Evolutionary conservation across 2,888 invertebrate species (phyloP).

Genomic region (Erebia epiphron): DNA sequence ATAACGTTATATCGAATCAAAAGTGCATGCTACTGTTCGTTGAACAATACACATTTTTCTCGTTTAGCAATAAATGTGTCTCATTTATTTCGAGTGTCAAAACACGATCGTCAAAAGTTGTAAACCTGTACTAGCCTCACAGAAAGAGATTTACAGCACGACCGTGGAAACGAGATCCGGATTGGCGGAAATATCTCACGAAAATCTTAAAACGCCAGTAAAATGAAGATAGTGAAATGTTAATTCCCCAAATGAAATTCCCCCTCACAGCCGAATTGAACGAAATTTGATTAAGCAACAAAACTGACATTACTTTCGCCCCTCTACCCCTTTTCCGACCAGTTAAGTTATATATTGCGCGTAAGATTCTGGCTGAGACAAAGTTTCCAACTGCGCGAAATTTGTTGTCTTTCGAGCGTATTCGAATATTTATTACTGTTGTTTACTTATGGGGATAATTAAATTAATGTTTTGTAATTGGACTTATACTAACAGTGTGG

Average conservation of each 20-base stretch:
- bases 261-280: slow-evolving; percentile 57
- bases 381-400: slow-evolving; percentile 28
- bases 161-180: slow-evolving; percentile 35
- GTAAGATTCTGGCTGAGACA: slow-evolving; percentile 31
- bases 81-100: no score
- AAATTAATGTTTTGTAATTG: slow-evolving; percentile 6
- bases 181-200: slow-evolving; percentile 47
- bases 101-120: no score
- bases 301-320: slow-evolving; percentile 64
- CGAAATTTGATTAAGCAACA: slow-evolving; percentile 78
- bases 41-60: no score
- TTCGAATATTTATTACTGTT: slow-evolving; percentile 25
- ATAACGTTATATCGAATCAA: no score
- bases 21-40: no score
- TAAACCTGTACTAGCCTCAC: no score
- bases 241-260: slow-evolving; percentile 75
- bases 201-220: slow-evolving; percentile 59
- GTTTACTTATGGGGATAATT: slow-evolving; percentile 15
- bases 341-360: slow-evolving; percentile 39
- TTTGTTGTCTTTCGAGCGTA: slow-evolving; percentile 25
- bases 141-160: slow-evolving; percentile 31
- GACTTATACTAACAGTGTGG: background rate
- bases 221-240: slow-evolving; percentile 74
- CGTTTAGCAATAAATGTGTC: no score
- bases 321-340: slow-evolving; percentile 40